phyloP scores from a whole-genome alignment of 2,888 invertebrate species.

The Cylloceria caligata region DNA sequence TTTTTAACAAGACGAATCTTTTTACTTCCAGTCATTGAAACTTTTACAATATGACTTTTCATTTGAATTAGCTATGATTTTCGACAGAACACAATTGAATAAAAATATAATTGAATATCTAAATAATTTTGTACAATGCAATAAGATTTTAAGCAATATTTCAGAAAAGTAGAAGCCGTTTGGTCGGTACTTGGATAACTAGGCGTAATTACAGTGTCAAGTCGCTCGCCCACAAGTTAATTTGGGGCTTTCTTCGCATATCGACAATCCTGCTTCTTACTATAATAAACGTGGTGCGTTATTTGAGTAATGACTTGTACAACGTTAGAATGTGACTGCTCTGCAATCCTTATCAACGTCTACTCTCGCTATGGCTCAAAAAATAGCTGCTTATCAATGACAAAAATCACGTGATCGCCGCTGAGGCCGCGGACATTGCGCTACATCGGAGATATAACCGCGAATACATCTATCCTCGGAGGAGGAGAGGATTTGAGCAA shows the following conservation, averaged over 20 bases:
- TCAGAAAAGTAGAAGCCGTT: not conserved
- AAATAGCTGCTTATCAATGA: slow-evolving; percentile 65
- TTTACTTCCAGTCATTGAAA: not conserved
- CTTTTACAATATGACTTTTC: not conserved
- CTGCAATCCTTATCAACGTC: slow-evolving; percentile 49
- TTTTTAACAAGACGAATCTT: no score
- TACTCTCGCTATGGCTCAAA: slow-evolving; percentile 67
- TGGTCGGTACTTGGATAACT: not conserved
- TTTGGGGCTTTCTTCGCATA: slow-evolving; percentile 23
- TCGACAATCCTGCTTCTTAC: slow-evolving; percentile 50
- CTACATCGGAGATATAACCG: not conserved
- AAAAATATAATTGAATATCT: not conserved
- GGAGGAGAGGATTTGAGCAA: slow-evolving; percentile 3
- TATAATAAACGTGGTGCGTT: slow-evolving; percentile 64
- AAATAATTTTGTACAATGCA: not conserved
- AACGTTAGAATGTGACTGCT: slow-evolving; percentile 64
- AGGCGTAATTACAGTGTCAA: not conserved
- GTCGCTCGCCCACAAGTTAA: slow-evolving; percentile 6
- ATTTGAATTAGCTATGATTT: not conserved
- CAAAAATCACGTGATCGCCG: slow-evolving; percentile 27
- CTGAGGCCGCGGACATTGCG: not conserved
- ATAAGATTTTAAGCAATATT: not conserved
- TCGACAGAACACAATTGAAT: no score
- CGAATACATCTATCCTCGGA: not conserved
- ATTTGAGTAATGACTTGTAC: slow-evolving; percentile 70